A percentile compares a stretch with the other conserved stretches of the same genome.
These are phyloP conservation scores for Drosophila neonasuta DNA, from an alignment of 2,888 invertebrate species.

Conservation along the genomic window DNA sequence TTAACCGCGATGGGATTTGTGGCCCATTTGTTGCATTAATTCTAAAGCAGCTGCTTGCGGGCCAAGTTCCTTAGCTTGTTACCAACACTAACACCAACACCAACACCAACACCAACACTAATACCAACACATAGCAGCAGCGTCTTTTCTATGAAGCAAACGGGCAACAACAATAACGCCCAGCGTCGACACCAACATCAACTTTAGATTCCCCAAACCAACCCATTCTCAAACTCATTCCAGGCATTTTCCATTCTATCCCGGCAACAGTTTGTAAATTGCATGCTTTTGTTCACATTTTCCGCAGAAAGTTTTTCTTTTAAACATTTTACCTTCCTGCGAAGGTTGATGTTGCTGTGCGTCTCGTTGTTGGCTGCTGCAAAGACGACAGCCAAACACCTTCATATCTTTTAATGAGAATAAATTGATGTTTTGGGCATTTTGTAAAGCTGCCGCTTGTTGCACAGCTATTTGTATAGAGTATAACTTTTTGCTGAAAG, in stretches of 20 bases:
- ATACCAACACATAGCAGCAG: constrained; percentile 2
- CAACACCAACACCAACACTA: constrained; percentile 31
- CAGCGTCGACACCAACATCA: constrained; percentile 29
- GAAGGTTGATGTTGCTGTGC: constrained; percentile 11
- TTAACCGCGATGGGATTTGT: constrained; percentile 66
- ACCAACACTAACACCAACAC: constrained; percentile 30
- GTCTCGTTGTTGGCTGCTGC: constrained; percentile 25
- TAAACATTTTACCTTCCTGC: constrained; percentile 28
- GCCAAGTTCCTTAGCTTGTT: constrained; percentile 44
- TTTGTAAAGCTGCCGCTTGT: constrained; percentile 60
- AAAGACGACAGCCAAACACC: constrained; percentile 63
- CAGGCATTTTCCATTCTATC: constrained; percentile 34
- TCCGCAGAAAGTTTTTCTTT: constrained; percentile 69
- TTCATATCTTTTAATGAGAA: constrained; percentile 76
- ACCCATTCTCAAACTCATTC: constrained; percentile 7
- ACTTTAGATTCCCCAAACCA: constrained; percentile 29
- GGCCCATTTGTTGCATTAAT: constrained; percentile 75
- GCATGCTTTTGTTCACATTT: constrained; percentile 72
- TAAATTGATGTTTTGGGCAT: constrained; percentile 78
- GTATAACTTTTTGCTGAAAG: constrained; percentile 52
- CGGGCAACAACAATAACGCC: constrained; percentile 11
- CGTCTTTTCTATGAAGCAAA: too few species aligned
- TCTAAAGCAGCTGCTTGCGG: constrained; percentile 67
- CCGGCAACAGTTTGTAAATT: constrained; percentile 66
- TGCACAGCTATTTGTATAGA: constrained; percentile 54